Evolutionary conservation across 2,797 vertebrate genomes (phyloP).

Genomic region (Zalophus californianus): DNA sequence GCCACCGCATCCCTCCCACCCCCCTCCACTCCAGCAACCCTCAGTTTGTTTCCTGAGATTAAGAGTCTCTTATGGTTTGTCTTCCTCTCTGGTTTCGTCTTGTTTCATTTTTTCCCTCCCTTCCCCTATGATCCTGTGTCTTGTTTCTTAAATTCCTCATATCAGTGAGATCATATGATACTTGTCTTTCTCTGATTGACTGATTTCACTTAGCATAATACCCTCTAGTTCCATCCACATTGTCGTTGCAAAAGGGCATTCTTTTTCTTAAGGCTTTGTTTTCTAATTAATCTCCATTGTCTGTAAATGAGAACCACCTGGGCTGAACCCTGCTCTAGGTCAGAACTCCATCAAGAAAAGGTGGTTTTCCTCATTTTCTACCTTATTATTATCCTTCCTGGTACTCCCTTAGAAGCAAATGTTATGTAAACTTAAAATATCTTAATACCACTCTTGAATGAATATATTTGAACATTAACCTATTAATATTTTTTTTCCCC

Average conservation of each 20-base stretch:
- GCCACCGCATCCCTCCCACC: too few species aligned
- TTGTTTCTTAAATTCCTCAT: too few species aligned
- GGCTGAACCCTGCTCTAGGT: neutral
- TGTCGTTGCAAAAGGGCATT: neutral
- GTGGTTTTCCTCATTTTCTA: neutral
- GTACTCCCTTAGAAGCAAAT: neutral
- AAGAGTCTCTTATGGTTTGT: too few species aligned
- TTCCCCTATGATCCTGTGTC: too few species aligned
- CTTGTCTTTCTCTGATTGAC: too few species aligned
- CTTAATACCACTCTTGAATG: neutral
- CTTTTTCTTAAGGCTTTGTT: constrained; percentile 18
- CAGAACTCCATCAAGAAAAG: neutral
- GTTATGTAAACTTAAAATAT: neutral
- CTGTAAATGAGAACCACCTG: neutral
- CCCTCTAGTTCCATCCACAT: too few species aligned
- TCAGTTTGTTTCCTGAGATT: too few species aligned
- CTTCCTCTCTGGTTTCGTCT: too few species aligned
- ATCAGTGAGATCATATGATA: too few species aligned
- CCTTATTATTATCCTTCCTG: neutral
- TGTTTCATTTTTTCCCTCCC: too few species aligned
- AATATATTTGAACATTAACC: neutral
- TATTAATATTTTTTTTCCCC: neutral
- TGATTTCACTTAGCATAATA: too few species aligned
- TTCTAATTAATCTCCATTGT: neutral
- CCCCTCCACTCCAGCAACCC: too few species aligned